Base-by-base conservation (phyloP, 2,797 vertebrate genomes). In the Botia almorhae region DNA sequence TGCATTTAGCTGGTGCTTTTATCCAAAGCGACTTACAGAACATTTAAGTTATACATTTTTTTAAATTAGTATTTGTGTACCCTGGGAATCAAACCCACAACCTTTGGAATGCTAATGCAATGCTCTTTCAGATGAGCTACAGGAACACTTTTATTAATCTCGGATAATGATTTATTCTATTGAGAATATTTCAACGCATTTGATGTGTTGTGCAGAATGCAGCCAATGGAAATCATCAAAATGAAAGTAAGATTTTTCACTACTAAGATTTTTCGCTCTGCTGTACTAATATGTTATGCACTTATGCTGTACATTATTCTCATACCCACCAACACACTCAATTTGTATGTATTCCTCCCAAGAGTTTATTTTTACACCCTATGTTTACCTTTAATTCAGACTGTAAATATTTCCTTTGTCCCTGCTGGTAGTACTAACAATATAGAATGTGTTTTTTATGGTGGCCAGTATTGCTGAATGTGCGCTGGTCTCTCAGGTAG, bases 381-480 rank as follows among this genome's bases (percentile, higher is more conserved):
- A 17, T 21, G 48, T 53, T 64, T 65, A 21, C 68, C 76, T 76
- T 78, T 79, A 69, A 78, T 84, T 75, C 71, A 23, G 14, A 16
- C 64, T 4, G 17, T 78, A 84, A 75, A 78, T 36, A 70, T 76
- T 65, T 70, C 13, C 19, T 70, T 39, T 64, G 17, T 82, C 50
- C 50, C 76, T 78, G 70, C 48, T 43, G 56, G 46, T 78, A 50
- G 60, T 63, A 48, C 8, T 65, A 71, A 76, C 63, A 74, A 23
- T 58, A 56, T n/a, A 61, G 69, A 73, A 58, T 75, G 73, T 68
- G 55, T 65, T 77, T 76, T 61, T 81, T 74, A 60, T 76, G 61
- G 69, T 0, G 21, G 60, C 13, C 36, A 69, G 69, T 75, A 55
- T 46, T 81, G 83, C 71, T 84, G 80, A 78, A 74, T 84, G 75